Percentiles rank a stretch among this genome's conserved stretches.
Evolutionary conservation across 2,888 invertebrate genomes (phyloP).

Genomic region (Altica lythri): DNA sequence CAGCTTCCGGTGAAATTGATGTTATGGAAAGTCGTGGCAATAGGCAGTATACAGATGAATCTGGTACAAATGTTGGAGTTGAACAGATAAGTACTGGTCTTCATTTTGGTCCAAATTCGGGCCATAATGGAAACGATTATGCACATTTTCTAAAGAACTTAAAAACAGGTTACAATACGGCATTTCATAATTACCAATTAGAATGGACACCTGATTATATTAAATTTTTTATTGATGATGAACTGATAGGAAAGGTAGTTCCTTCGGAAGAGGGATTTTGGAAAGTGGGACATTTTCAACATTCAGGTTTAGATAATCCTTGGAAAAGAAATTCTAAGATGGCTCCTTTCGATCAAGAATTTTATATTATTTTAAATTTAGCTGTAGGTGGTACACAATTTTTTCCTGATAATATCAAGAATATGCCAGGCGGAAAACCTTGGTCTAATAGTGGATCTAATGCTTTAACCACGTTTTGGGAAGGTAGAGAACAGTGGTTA

Average conservation of each 20-base stretch:
- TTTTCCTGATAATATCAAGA: constrained; percentile 65
- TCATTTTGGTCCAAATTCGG: constrained; percentile 68
- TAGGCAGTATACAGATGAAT: constrained; percentile 47
- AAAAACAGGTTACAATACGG: constrained; percentile 59
- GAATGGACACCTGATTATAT: constrained; percentile 67
- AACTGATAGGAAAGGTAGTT: constrained; percentile 59
- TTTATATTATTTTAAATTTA: constrained; percentile 65
- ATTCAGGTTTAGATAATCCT: constrained; percentile 61
- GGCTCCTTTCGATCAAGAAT: constrained; percentile 73
- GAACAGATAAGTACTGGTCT: constrained; percentile 66
- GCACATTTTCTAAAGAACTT: constrained; percentile 59
- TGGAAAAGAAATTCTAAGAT: constrained; percentile 61
- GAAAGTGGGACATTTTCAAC: constrained; percentile 64
- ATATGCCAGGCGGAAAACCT: constrained; percentile 64
- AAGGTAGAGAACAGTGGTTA: constrained; percentile 60
- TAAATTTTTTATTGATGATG: constrained; percentile 61
- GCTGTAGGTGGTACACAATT: constrained; percentile 65
- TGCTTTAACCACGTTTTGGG: constrained; percentile 67
- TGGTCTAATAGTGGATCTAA: constrained; percentile 59
- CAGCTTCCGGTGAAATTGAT: constrained; percentile 74
- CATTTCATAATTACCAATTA: constrained; percentile 68
- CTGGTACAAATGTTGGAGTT: constrained; percentile 59
- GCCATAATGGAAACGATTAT: constrained; percentile 56
- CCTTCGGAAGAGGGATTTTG: constrained; percentile 68
- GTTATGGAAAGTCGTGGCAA: constrained; percentile 71